phyloP scores from a whole-genome alignment of 2,888 invertebrate species.

The Protodeltote pygarga region DNA sequence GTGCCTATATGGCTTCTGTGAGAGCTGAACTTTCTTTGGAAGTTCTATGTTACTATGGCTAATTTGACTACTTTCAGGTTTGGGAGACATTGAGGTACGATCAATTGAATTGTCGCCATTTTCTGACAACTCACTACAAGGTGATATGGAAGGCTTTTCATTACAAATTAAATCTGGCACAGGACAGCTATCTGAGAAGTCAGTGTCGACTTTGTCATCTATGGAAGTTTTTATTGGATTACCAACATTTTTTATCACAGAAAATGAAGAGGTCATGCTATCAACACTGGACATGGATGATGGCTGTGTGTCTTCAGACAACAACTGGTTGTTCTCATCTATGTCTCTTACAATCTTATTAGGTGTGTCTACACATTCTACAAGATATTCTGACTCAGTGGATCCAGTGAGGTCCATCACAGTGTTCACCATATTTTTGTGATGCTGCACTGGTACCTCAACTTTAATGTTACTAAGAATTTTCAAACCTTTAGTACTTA shows the following conservation, averaged over 20 bases:
- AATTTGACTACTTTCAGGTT: constrained; percentile 55
- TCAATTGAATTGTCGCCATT: constrained; percentile 78
- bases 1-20: constrained; percentile 59
- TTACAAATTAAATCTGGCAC: constrained; percentile 84
- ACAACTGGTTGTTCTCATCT: constrained; percentile 71
- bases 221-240: constrained; percentile 66
- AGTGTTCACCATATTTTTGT: constrained; percentile 79
- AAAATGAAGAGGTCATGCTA: constrained; percentile 71
- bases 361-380: constrained; percentile 61
- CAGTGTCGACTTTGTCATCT: constrained; percentile 74
- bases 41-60: constrained; percentile 49
- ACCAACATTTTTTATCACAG: constrained; percentile 80
- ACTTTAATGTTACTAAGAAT: constrained; percentile 85
- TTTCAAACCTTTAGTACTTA: constrained; percentile 77
- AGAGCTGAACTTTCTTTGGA: constrained; percentile 54
- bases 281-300: constrained; percentile 63
- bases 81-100: constrained; percentile 62
- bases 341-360: constrained; percentile 80
- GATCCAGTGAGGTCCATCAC: constrained; percentile 79
- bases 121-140: constrained; percentile 82
- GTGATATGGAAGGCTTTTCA: constrained; percentile 83
- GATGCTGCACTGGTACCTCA: constrained; percentile 83
- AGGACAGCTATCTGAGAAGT: constrained; percentile 79
- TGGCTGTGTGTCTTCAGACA: constrained; percentile 62
- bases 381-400: constrained; percentile 68